Conservation (phyloP, 2,113 vertebrate genomes). For the Bufo gargarizans region DNA sequence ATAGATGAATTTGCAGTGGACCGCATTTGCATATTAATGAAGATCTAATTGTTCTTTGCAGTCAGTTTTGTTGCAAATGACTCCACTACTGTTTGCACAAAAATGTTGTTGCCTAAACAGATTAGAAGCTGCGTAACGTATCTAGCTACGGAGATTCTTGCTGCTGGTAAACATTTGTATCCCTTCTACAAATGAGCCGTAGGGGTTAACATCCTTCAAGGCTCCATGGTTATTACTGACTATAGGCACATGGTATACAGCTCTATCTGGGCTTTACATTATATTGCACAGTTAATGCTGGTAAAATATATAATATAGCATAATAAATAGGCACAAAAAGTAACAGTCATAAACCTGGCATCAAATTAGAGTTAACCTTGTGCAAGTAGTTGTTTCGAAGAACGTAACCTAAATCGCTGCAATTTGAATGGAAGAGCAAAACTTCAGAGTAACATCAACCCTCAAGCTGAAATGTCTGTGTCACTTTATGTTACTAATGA, state of each 20-base stretch:
- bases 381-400: conserved; percentile 12
- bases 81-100: conserved; percentile 72
- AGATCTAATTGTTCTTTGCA: conserved; percentile 76
- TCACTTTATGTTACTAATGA: conserved; percentile 35
- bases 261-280: neutral
- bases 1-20: conserved; percentile 72
- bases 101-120: conserved; percentile 67
- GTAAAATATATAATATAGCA: neutral
- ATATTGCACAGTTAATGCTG: neutral
- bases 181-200: neutral
- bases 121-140: conserved; percentile 65
- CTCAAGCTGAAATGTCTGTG: conserved; percentile 27
- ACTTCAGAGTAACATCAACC: conserved; percentile 26
- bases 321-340: neutral
- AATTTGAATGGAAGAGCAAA: conserved; percentile 32
- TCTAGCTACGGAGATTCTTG: neutral
- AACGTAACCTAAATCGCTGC: conserved; percentile 42
- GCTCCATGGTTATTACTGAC: neutral
- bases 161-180: conserved; percentile 4
- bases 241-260: neutral
- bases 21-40: conserved; percentile 78
- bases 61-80: conserved; percentile 74
- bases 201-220: neutral
- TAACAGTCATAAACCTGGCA: neutral
- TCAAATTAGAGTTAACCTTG: neutral